Percentiles rank a stretch among this genome's conserved stretches.
phyloP scores from a whole-genome alignment of 1,140 invertebrate genomes.

The Drosophila mauritiana region DNA sequence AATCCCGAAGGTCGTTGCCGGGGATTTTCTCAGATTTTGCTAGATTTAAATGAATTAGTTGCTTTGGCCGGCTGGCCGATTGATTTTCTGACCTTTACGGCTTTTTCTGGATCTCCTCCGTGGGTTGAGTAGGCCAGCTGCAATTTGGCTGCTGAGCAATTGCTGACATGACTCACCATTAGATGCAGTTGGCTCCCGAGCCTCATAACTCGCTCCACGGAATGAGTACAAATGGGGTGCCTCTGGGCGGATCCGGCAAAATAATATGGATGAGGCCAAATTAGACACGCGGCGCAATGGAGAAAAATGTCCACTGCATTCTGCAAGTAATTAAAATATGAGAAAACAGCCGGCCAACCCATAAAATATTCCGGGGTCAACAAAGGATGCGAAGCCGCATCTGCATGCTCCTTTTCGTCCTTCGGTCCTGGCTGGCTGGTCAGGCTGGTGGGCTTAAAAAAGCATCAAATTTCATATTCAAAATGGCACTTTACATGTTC shows the following conservation, averaged over 20 bases:
- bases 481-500: conserved; percentile 84
- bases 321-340: conserved; percentile 81
- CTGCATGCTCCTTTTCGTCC: not conserved
- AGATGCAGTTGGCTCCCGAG: conserved; percentile 22
- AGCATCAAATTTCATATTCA: conserved; percentile 85
- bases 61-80: conserved; percentile 75
- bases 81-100: conserved; percentile 84
- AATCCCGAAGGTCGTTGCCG: conserved; percentile 85
- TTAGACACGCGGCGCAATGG: conserved; percentile 47
- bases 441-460: conserved; percentile 76
- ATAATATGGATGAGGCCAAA: conserved; percentile 60
- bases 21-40: conserved; percentile 85
- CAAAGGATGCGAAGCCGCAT: conserved; percentile 30
- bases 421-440: conserved; percentile 15
- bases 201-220: conserved; percentile 11
- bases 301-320: conserved; percentile 71
- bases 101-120: conserved; percentile 13
- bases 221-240: conserved; percentile 68
- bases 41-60: conserved; percentile 85
- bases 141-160: conserved; percentile 31
- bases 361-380: conserved; percentile 71
- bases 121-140: conserved; percentile 45
- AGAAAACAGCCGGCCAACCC: conserved; percentile 25
- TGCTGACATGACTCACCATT: conserved; percentile 51
- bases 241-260: not conserved